These are phyloP conservation scores for Bujurquina vittata DNA, from an alignment of 2,113 vertebrate genomes.

Conservation along the genomic window DNA sequence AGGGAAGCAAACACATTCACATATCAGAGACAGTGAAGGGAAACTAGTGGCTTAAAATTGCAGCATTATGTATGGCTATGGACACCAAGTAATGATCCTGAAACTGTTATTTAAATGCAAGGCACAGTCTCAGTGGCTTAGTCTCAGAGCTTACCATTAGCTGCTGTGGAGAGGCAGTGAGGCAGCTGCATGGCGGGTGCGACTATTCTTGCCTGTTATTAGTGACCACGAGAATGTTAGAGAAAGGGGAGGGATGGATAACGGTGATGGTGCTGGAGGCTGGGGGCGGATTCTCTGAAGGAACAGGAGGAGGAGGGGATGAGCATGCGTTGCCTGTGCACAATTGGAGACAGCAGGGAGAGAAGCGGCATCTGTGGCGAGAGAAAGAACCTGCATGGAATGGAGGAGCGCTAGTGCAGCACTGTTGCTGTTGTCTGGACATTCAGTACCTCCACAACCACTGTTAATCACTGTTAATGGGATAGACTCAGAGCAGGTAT, in stretches of 20 bases:
- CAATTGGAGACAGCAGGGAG: constrained; percentile 58
- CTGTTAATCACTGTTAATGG: constrained; percentile 35
- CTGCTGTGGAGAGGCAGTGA: constrained; percentile 24
- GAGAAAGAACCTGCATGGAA: constrained; percentile 60
- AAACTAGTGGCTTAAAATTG: background rate
- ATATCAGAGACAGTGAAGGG: background rate
- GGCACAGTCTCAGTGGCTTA: background rate
- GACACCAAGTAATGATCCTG: background rate
- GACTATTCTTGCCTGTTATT: constrained; percentile 25
- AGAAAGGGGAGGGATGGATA: constrained; percentile 24
- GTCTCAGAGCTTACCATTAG: background rate
- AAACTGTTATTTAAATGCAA: background rate
- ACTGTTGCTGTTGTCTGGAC: constrained; percentile 34
- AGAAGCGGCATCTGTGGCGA: constrained; percentile 56
- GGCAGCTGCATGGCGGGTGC: background rate
- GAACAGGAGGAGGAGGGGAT: constrained; percentile 39
- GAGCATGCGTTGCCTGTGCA: constrained; percentile 47
- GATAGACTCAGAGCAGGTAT: constrained; percentile 45
- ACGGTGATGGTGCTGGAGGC: constrained; percentile 19
- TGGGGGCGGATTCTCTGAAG: constrained; percentile 38
- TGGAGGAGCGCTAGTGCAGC: constrained; percentile 59
- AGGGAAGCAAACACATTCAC: constrained; percentile 13
- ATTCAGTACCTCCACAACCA: constrained; percentile 4
- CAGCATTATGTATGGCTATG: background rate
- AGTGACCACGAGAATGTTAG: constrained; percentile 38